Conservation (phyloP, 1,140 invertebrate species). For the Pteromalus puparum region DNA sequence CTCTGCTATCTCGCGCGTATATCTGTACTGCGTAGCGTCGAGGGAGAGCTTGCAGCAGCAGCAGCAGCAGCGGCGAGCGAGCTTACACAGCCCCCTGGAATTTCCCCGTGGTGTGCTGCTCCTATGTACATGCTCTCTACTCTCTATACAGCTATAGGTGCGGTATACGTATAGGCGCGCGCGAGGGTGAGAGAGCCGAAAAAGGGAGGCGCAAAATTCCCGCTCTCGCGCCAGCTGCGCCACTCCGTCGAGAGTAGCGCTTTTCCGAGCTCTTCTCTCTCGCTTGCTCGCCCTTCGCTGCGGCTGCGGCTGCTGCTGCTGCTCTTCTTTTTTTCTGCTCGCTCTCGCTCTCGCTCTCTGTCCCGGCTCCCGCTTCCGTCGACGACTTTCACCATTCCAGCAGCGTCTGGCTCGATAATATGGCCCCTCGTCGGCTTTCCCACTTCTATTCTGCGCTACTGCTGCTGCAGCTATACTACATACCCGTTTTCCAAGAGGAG, state of each 20-base stretch:
- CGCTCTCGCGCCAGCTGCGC: conserved; percentile 57
- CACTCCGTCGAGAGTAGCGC: conserved; percentile 51
- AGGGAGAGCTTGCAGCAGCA: conserved; percentile 14
- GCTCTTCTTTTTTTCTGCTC: conserved; percentile 48
- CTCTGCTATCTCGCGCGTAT: conserved; percentile 19
- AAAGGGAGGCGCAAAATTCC: conserved; percentile 60
- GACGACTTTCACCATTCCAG: conserved; percentile 64
- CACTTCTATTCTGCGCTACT: conserved; percentile 5
- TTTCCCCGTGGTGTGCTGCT: conserved; percentile 15
- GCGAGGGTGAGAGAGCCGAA: conserved; percentile 26
- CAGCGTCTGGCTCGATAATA: conserved; percentile 65
- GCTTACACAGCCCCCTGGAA: conserved; percentile 23
- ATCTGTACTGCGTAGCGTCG: conserved; percentile 8
- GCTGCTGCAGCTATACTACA: background rate
- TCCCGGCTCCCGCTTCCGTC: conserved; percentile 36
- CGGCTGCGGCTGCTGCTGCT: background rate
- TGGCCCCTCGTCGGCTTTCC: conserved; percentile 50
- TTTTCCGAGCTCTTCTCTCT: conserved; percentile 47
- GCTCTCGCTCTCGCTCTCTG: conserved; percentile 10
- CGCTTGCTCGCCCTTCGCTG: conserved; percentile 3
- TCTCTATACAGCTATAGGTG: background rate
- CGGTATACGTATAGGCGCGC: conserved; percentile 1
- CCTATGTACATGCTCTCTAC: background rate
- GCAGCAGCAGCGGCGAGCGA: conserved; percentile 6
- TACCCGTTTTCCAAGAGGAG: conserved; percentile 23